A percentile compares a stretch with the other conserved stretches of the same genome.
phyloP scores from a whole-genome alignment of 2,113 vertebrate species.

The Tautogolabrus adspersus region DNA sequence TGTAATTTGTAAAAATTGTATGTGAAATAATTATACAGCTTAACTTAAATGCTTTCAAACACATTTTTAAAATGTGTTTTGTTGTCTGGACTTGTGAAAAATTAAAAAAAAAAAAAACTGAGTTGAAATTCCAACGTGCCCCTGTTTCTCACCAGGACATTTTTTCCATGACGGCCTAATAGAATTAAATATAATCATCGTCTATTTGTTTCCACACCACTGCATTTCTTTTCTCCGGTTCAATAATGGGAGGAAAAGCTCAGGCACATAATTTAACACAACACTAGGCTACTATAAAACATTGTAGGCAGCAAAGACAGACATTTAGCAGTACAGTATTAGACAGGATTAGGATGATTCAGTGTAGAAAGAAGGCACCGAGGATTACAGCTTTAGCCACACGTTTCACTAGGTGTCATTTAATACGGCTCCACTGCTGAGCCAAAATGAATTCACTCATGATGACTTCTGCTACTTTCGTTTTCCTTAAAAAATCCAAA shows the following conservation, averaged over 20 bases:
- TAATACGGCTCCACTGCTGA: constrained; percentile 55
- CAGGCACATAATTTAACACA: constrained; percentile 62
- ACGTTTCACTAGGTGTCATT: constrained; percentile 73
- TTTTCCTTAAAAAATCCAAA: constrained; percentile 41
- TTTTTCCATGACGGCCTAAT: constrained; percentile 4
- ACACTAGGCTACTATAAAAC: constrained; percentile 44
- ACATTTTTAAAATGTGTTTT: not conserved
- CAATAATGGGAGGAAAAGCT: constrained; percentile 33
- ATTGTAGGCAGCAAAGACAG: constrained; percentile 49
- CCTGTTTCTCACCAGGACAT: not conserved
- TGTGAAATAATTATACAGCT: not conserved
- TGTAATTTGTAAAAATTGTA: not conserved
- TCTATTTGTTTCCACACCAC: constrained; percentile 33
- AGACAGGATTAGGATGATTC: constrained; percentile 75
- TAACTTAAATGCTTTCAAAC: no score
- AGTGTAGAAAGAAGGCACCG: constrained; percentile 53
- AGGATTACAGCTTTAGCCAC: constrained; percentile 71
- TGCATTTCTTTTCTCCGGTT: constrained; percentile 28
- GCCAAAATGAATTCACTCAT: constrained; percentile 65
- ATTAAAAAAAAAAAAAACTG: not conserved
- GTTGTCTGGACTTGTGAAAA: not conserved
- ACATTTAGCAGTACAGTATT: constrained; percentile 67
- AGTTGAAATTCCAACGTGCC: not conserved
- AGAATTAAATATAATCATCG: constrained; percentile 28
- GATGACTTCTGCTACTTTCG: constrained; percentile 54